Evolutionary conservation across 2,797 vertebrate species (phyloP).

Genomic region (Cynodonichthys magdalenae): DNA sequence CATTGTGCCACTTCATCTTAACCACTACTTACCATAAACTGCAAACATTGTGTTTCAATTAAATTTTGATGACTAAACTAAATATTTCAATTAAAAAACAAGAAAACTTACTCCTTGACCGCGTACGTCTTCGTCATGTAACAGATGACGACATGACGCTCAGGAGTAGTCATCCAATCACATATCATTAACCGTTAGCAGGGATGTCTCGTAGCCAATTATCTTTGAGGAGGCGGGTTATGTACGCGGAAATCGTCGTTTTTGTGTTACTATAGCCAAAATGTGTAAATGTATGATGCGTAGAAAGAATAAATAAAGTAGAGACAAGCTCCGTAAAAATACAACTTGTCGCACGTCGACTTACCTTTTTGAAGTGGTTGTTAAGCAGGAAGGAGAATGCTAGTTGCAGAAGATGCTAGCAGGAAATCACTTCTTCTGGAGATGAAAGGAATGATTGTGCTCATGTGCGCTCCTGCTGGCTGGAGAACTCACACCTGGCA

Average conservation of each 20-base stretch:
- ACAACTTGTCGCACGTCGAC: background rate
- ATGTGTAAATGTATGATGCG: rapidly evolving
- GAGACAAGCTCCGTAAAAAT: background rate
- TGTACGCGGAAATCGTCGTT: conserved; percentile 23
- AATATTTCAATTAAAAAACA: background rate
- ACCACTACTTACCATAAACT: background rate
- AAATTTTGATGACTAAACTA: too few relatives aligned
- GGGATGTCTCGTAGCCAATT: conserved; percentile 35
- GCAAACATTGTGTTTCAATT: too few relatives aligned
- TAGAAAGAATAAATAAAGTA: background rate
- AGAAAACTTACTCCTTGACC: conserved; percentile 44
- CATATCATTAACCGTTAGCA: rapidly evolving
- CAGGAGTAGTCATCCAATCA: conserved; percentile 47
- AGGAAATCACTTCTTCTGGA: conserved; percentile 8
- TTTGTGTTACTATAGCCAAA: background rate
- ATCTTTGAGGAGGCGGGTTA: background rate
- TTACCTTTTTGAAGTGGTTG: background rate
- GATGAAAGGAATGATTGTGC: background rate
- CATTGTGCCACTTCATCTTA: background rate
- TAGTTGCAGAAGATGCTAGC: background rate
- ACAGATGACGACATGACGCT: conserved; percentile 8
- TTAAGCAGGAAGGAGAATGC: too few relatives aligned
- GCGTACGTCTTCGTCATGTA: conserved; percentile 35
- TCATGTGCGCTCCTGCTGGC: conserved; percentile 44
- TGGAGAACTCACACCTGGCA: conserved; percentile 13